Base-by-base conservation (phyloP, 1,140 invertebrate species). In the Goniozus legneri region DNA sequence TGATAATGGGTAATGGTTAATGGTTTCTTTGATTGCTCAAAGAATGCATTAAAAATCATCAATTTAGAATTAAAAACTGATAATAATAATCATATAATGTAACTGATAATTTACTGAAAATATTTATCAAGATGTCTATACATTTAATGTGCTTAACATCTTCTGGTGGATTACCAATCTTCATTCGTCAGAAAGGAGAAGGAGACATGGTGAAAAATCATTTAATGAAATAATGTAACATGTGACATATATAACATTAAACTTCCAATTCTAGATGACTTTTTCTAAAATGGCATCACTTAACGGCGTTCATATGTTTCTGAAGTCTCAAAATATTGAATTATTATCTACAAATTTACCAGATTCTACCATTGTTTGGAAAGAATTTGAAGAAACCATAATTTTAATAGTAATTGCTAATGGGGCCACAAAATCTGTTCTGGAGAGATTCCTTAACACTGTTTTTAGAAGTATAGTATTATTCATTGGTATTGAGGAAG, bases 271-370 rank as follows among this genome's bases (percentile, higher is more conserved):
- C 16, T 60, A 91, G 87, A 73, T 91, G 47, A 84, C 86, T 4
- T 91, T 89, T 71, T 86, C 87, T 16, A 80, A 85, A 38, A 81
- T 89, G 46, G 88, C 87, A n/a, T 87, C 87, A 2, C 60, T 91
- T 15, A 90, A 90, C 78, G 88, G 87, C 4, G 83, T 91, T n/a
- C 87, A 90, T 53, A 87, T 91, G 81, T 91, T 89, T 75, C 80
- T 86, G 1, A 86, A 85, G 62, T 84, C 83, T 2, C 83, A 88
- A 43, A 80, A 82, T 30, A 78, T 87, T 30, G 75, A 81, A 54
- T 64, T 92, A 4, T 63, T 84, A 24, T 80, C 79, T 16, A 86
- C 86, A 0, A 67, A 80, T 36, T 84, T 84, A 33, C 79, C 84
- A 37, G 84, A 88, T 60, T 82, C 85, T 52, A 82, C 80, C 20